Evolutionary conservation across 1,140 invertebrate species (phyloP).

Genomic region (Lasioglossum albipes): DNA sequence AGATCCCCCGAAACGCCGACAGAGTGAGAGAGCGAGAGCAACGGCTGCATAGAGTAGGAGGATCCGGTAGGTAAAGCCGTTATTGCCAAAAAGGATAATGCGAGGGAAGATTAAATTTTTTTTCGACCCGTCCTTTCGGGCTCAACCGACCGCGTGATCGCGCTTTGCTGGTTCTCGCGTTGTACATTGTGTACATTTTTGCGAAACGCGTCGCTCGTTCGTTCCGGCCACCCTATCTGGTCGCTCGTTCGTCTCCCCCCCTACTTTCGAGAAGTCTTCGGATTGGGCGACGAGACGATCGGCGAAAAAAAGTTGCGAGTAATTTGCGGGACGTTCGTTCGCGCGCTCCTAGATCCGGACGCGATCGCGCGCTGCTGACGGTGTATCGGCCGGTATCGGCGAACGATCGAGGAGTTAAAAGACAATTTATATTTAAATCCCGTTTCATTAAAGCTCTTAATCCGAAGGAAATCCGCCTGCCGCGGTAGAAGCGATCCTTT

Average conservation of each 20-base stretch:
- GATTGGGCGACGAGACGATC: neutral
- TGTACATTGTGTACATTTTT: constrained; percentile 57
- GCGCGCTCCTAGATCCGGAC: neutral
- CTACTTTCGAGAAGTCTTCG: neutral
- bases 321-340: neutral
- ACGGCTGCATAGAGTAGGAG: constrained; percentile 36
- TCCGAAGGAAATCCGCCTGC: constrained; percentile 34
- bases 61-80: constrained; percentile 52
- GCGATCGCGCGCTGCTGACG: neutral
- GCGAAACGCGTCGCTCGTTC: neutral
- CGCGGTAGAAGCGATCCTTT: constrained; percentile 22
- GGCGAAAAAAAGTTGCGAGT: neutral
- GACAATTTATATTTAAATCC: constrained; percentile 49
- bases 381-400: neutral
- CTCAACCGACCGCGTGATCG: constrained; percentile 57
- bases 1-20: neutral
- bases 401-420: constrained; percentile 7
- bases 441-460: constrained; percentile 33
- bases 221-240: neutral
- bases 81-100: constrained; percentile 70
- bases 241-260: neutral
- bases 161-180: constrained; percentile 51
- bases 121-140: constrained; percentile 53
- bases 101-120: constrained; percentile 69
- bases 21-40: neutral